Percentiles rank a stretch among this genome's conserved stretches.
phyloP scores from a whole-genome alignment of 2,888 invertebrate genomes.

The Aphidoletes aphidimyza region DNA sequence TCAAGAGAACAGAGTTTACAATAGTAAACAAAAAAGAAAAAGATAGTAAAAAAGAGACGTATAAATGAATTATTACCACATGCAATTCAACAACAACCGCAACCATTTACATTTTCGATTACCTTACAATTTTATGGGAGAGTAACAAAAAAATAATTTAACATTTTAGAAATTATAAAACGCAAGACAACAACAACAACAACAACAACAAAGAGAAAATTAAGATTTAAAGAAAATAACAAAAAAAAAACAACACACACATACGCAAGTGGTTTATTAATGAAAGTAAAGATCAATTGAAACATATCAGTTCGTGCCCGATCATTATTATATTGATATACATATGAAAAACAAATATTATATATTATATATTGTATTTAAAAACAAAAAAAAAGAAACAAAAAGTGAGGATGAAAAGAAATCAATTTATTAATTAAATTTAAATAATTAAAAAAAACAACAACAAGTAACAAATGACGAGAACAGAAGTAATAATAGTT shows the following conservation, averaged over 20 bases:
- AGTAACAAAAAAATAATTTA: not conserved
- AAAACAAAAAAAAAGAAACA: not conserved
- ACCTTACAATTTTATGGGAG: conserved; percentile 29
- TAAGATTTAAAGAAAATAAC: too few species aligned
- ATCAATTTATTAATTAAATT: conserved; percentile 36
- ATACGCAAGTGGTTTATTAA: conserved; percentile 50
- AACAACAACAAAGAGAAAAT: not conserved
- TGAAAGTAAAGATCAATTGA: conserved; percentile 61
- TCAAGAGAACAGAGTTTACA: not conserved
- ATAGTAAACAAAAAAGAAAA: too few species aligned
- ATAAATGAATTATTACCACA: conserved; percentile 21
- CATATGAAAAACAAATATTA: conserved; percentile 52
- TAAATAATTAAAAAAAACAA: conserved; percentile 1
- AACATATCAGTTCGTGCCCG: conserved; percentile 68
- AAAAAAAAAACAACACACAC: not conserved
- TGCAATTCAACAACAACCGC: conserved; percentile 10
- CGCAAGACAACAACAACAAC: not conserved
- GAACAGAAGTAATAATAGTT: conserved; percentile 43
- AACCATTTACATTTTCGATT: conserved; percentile 8
- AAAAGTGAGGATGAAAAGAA: not conserved
- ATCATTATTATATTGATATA: conserved; percentile 58
- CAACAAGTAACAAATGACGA: conserved; percentile 27
- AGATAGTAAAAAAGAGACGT: too few species aligned
- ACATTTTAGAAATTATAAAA: not conserved
- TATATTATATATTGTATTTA: conserved; percentile 44